These are phyloP conservation scores for Zophobas atratus DNA, from an alignment of 1,140 invertebrate genomes.

Conservation along the genomic window DNA sequence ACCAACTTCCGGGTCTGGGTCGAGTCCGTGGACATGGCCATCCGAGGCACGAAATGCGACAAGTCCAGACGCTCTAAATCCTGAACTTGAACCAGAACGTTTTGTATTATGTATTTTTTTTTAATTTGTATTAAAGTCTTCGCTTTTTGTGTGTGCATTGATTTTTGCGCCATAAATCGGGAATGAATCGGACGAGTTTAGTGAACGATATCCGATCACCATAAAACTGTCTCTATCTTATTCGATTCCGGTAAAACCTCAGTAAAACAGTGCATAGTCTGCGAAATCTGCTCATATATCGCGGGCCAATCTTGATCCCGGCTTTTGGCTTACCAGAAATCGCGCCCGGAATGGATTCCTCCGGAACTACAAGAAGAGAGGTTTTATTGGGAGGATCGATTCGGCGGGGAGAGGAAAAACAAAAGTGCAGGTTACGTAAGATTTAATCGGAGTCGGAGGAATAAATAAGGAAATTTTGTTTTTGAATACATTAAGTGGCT, in stretches of 20 bases:
- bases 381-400: conserved; percentile 6
- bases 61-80: background rate
- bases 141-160: background rate
- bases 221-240: conserved; percentile 65
- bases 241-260: conserved; percentile 60
- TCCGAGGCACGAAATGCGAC: conserved; percentile 60
- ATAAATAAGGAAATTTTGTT: too few relatives aligned
- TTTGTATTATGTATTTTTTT: conserved; percentile 23
- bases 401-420: background rate
- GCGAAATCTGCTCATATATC: conserved; percentile 65
- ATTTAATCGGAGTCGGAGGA: too few relatives aligned
- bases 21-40: conserved; percentile 57
- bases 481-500: too few relatives aligned
- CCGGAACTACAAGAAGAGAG: conserved; percentile 2
- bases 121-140: background rate
- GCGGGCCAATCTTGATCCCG: conserved; percentile 63
- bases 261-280: conserved; percentile 63
- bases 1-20: conserved; percentile 74
- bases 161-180: conserved; percentile 42
- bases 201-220: conserved; percentile 58
- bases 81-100: background rate
- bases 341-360: conserved; percentile 60
- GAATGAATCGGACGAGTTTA: conserved; percentile 46
- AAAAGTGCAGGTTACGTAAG: too few relatives aligned
- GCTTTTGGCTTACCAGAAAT: conserved; percentile 67